A percentile compares a stretch with the other conserved stretches of the same genome.
These are phyloP conservation scores for Psittacula cyanocephala DNA, from an alignment of 2,113 vertebrate species.

Conservation along the genomic window DNA sequence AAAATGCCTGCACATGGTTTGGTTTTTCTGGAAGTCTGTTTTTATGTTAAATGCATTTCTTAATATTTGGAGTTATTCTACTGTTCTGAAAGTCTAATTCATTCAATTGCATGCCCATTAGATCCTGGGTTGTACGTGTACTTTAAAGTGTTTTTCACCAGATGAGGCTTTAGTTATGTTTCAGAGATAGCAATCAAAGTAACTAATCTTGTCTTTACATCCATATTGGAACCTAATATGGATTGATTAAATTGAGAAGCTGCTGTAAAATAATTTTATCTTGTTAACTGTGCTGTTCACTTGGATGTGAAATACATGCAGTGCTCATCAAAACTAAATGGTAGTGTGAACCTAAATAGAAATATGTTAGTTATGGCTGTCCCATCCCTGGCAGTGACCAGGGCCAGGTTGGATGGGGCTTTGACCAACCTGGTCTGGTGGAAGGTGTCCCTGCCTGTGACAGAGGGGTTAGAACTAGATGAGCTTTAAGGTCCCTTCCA, in stretches of 20 bases:
- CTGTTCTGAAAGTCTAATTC: background rate
- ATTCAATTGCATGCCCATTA: background rate
- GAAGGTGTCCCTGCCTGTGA: background rate
- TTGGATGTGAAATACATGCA: background rate
- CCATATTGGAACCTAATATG: background rate
- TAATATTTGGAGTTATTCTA: background rate
- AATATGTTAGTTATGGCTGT: background rate
- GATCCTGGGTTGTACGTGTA: background rate
- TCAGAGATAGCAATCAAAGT: background rate
- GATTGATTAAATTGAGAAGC: background rate
- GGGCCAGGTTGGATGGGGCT: background rate
- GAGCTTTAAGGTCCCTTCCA: background rate
- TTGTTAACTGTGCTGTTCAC: background rate
- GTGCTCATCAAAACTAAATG: background rate
- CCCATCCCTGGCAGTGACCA: background rate
- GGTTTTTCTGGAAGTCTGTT: background rate
- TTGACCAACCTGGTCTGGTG: background rate
- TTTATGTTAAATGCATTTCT: background rate
- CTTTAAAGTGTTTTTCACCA: background rate
- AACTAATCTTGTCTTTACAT: background rate
- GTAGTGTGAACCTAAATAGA: background rate
- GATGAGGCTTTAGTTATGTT: conserved; percentile 14
- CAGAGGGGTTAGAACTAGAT: background rate
- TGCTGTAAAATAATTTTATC: conserved; percentile 2
- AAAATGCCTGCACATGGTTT: background rate